A percentile compares a stretch with the other conserved stretches of the same genome.
Evolutionary conservation across 2,797 vertebrate genomes (phyloP).

Genomic region (Rhynchonycteris naso): DNA sequence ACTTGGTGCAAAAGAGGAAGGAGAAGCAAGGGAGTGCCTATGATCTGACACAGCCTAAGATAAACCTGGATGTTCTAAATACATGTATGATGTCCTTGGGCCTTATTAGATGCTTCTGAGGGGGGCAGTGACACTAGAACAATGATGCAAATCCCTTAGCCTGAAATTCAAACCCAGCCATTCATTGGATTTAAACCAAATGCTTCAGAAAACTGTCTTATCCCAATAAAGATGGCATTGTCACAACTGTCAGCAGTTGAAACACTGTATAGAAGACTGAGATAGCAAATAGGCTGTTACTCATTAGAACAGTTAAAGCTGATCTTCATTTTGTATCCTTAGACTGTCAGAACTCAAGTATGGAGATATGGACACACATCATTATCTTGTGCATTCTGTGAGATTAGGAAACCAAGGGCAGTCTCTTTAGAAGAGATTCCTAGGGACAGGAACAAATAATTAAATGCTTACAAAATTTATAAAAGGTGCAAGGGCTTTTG

Average conservation of each 20-base stretch:
- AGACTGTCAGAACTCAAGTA: not conserved
- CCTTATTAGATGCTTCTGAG: not conserved
- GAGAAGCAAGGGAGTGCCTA: not conserved
- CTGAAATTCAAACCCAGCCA: not conserved
- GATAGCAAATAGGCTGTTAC: not conserved
- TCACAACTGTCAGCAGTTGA: not conserved
- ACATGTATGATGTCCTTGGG: not conserved
- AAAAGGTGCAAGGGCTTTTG: not conserved
- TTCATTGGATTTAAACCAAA: not conserved
- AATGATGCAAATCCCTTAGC: not conserved
- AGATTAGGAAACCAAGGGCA: not conserved
- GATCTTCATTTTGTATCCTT: not conserved
- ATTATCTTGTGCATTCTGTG: not conserved
- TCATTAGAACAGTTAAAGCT: not conserved
- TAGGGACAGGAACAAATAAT: not conserved
- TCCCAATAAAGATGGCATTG: not conserved
- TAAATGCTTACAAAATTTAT: not conserved
- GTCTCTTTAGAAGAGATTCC: not conserved
- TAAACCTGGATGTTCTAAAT: not conserved
- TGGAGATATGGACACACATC: not conserved
- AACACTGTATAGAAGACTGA: not conserved
- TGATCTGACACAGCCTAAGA: not conserved
- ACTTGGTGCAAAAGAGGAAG: not conserved
- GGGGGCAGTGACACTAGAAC: rapidly evolving
- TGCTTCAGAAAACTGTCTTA: not conserved